Evolutionary conservation across 2,888 invertebrate species (phyloP), one percentile per base, ranked within the genome.

Genomic region (Timema podura): DNA sequence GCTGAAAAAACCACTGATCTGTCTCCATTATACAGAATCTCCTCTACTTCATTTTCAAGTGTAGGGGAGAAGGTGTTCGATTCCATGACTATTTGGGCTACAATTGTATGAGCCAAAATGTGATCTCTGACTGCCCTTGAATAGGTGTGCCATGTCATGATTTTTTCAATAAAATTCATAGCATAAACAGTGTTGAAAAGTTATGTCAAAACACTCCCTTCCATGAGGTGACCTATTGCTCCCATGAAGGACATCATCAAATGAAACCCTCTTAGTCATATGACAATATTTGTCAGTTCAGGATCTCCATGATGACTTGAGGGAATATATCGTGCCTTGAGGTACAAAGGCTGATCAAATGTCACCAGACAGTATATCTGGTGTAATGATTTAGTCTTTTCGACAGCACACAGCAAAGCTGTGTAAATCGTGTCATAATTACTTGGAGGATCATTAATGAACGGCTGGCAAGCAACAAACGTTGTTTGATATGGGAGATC

Each of bases 271-370:
- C 67, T 73, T 9, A 75, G 70, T 61, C 75, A 61, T 11, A 74
- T 70, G 59, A 76, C 68, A 64, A 75, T 70, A 57, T 71, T 70
- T 9, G 65, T 51, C 16, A 71, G 48, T n/a, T n/a, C n/a, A 15
- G 7, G 8, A 44, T 67, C 66, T 13, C 74, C 69, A 70, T 74
- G 61, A 70, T 74, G 71, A 9, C 73, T 68, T 13, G 73, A 72
- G 11, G 76, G 73, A 11, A 79, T 77, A 72, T 79, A 77, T 59
- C 75, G 72, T 66, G 78, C 78, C 76, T 79, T 78, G 5, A 59
- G 68, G 70, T 75, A 79, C 16, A 79, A 73, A 6, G 78, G 80
- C 51, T 78, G 79, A 72, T 59, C 79, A 70, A 78, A 79, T 65
- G 78, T 79, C 8, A 78, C 73, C 9, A 78, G 71, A 70, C 76